These are phyloP conservation scores for Ianthella basta DNA, from an alignment of 37 sponge, comb jelly and placozoan genomes.

Conservation along the genomic window DNA sequence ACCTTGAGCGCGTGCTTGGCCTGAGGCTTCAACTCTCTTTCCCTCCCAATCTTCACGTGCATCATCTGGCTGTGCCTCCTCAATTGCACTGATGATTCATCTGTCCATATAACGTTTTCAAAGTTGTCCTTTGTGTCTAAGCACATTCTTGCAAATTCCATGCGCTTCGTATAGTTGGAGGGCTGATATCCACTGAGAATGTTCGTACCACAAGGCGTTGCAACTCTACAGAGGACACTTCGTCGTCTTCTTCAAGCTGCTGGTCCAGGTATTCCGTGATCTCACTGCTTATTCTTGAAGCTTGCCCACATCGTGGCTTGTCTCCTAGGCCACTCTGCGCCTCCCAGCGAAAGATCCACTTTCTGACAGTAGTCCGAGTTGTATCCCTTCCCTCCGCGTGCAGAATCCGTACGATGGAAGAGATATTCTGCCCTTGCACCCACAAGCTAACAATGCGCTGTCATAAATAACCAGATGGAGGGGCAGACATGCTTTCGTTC, in stretches of 20 bases:
- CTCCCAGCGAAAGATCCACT: neutral
- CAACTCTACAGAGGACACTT: neutral
- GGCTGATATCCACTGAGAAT: neutral
- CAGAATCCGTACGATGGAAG: neutral
- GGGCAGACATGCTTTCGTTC: no score
- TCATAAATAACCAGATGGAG: neutral
- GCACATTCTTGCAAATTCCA: constrained; percentile 8
- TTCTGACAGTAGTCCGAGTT: neutral
- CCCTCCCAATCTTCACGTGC: neutral
- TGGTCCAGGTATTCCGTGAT: neutral
- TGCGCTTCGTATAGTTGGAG: neutral
- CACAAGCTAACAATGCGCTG: neutral
- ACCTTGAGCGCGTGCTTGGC: constrained; percentile 6
- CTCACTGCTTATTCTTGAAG: neutral
- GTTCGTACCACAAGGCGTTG: neutral
- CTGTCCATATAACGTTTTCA: neutral
- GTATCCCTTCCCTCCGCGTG: neutral
- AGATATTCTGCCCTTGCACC: neutral
- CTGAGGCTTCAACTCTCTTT: neutral
- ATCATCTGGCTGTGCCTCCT: neutral
- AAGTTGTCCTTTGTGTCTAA: neutral
- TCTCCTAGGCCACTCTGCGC: neutral
- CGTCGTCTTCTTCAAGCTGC: neutral
- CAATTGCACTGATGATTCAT: neutral
- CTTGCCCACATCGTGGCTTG: neutral